phyloP scores from a whole-genome alignment of 2,797 vertebrate species.

The Anabas testudineus region DNA sequence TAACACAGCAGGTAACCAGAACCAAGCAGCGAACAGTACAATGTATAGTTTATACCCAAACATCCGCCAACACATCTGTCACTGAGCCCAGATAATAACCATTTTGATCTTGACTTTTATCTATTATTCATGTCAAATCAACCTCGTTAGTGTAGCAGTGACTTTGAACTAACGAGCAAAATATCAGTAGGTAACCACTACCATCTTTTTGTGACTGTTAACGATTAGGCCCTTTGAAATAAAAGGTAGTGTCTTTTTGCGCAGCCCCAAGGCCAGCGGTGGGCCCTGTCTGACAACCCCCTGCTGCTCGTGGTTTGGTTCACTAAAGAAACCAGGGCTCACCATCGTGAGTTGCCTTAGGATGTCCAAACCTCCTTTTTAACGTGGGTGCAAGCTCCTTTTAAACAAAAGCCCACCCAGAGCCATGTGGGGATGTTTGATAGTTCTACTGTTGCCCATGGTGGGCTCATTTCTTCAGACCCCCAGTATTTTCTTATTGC shows the following conservation, averaged over 20 bases:
- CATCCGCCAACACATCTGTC: slow-evolving; percentile 58
- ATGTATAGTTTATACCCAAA: slow-evolving; percentile 42
- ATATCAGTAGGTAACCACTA: slow-evolving; percentile 71
- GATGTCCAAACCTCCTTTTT: slow-evolving; percentile 54
- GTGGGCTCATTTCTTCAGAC: slow-evolving; percentile 41
- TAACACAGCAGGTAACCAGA: slow-evolving; percentile 63
- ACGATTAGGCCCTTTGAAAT: slow-evolving; percentile 61
- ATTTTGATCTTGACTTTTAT: slow-evolving; percentile 49
- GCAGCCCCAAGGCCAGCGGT: slow-evolving; percentile 58
- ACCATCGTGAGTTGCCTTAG: slow-evolving; percentile 46
- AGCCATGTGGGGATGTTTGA: slow-evolving; percentile 46
- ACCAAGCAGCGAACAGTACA: slow-evolving; percentile 34
- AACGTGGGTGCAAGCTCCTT: slow-evolving; percentile 44
- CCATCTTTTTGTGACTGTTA: slow-evolving; percentile 63
- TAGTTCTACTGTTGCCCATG: slow-evolving; percentile 38
- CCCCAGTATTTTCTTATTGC: slow-evolving; percentile 47
- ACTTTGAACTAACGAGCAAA: slow-evolving; percentile 74
- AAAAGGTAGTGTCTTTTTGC: slow-evolving; percentile 46
- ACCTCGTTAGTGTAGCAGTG: slow-evolving; percentile 61
- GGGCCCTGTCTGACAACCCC: slow-evolving; percentile 65
- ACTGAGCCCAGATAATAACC: slow-evolving; percentile 30
- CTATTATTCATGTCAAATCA: slow-evolving; percentile 73
- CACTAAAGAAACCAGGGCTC: slow-evolving; percentile 48
- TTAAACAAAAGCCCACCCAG: slow-evolving; percentile 57
- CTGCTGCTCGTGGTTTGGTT: slow-evolving; percentile 52